Base-by-base conservation (phyloP, 1,140 invertebrate species). In the Phymorhynchus buccinoides region DNA sequence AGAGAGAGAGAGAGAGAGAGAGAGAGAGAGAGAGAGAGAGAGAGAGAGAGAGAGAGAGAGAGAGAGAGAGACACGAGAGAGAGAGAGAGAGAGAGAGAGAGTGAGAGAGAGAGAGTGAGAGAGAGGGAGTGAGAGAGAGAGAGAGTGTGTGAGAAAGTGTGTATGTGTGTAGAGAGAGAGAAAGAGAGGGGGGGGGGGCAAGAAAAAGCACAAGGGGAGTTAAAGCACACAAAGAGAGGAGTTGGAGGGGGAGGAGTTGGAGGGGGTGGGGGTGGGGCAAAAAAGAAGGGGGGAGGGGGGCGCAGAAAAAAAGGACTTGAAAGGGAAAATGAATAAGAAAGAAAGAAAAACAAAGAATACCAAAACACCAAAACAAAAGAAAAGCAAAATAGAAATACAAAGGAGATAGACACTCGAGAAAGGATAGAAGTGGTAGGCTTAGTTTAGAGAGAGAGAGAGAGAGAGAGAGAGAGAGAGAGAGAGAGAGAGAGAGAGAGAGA, bases 321-420 rank as follows among this genome's bases (percentile, higher is more conserved):
- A 66, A 66, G n/a, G n/a, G n/a, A 66, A 66, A 66, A 66, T 16
- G n/a, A 66, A 66, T 4, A 66, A 66, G n/a, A 66, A 66, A 66
- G n/a, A 27, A 66, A 66, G 4, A 66, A 27, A 66, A 66, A 12
- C 9, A 66, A 66, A 27, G n/a, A 66, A 7, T 4, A 27, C 9
- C 16, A 7, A 66, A 66, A 66, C 4, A 66, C 16, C 9, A 27
- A 66, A 66, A 66, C 4, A 66, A 66, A 66, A 27, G n/a, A 7
- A 66, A 66, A 27, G n/a, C 4, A 27, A 66, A 66, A 66, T 27
- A 66, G n/a, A 66, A 66, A 66, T 16, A 66, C 9, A 66, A 66
- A 66, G n/a, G n/a, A 66, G n/a, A 66, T 12, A 52, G 22, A 66
- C 9, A 12, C 16, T 66, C 22, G n/a, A 66, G 22, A 30, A 66